Evolutionary conservation across 2,797 vertebrate genomes (phyloP).

Genomic region (Synanceia verrucosa): DNA sequence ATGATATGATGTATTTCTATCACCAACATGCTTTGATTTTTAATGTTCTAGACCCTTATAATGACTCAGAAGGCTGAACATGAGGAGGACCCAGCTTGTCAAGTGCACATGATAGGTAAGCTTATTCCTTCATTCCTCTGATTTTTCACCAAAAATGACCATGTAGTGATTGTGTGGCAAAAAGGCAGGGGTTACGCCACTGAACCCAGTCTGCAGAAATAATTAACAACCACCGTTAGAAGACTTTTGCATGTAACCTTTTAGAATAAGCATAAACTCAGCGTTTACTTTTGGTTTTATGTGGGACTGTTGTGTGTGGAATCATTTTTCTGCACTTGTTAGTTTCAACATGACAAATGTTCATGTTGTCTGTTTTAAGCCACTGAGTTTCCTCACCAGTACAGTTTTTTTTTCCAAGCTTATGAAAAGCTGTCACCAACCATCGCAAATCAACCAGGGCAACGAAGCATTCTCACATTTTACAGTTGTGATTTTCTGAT

Average conservation of each 20-base stretch:
- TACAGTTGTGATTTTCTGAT: slow-evolving; percentile 56
- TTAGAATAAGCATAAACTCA: neutral
- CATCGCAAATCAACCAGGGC: slow-evolving; percentile 40
- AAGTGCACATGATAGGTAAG: slow-evolving; percentile 90
- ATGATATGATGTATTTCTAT: neutral
- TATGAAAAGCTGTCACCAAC: slow-evolving; percentile 35
- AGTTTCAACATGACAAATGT: neutral
- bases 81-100: slow-evolving; percentile 85
- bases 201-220: too few relatives aligned
- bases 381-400: neutral
- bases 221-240: neutral
- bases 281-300: neutral
- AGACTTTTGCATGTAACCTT: neutral
- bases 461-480: slow-evolving; percentile 52
- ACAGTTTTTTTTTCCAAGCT: neutral
- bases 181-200: neutral
- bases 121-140: too few relatives aligned
- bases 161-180: neutral
- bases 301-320: neutral
- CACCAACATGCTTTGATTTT: slow-evolving; percentile 12
- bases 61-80: slow-evolving; percentile 82
- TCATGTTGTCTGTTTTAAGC: neutral
- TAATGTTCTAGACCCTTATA: slow-evolving; percentile 79
- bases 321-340: neutral
- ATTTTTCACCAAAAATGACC: too few relatives aligned